Evolutionary conservation across 2,888 invertebrate species (phyloP).

Genomic region (Chydorus sphaericus): DNA sequence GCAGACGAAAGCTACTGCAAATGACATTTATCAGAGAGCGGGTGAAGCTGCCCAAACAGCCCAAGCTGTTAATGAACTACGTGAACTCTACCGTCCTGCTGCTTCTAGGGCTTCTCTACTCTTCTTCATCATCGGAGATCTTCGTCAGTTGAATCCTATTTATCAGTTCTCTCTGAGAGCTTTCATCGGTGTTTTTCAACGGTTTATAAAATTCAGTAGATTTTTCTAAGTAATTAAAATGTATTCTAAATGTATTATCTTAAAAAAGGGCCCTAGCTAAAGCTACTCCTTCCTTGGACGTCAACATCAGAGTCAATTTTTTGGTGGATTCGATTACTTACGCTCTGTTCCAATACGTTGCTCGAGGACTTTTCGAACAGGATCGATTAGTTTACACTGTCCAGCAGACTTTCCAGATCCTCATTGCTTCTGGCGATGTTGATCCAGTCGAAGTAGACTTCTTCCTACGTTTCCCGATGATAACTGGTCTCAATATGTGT

Average conservation of each 20-base stretch:
- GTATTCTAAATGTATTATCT: neutral
- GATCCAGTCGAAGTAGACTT: slow-evolving; percentile 76
- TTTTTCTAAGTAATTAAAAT: neutral
- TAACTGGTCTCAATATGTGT: slow-evolving; percentile 62
- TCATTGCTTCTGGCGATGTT: slow-evolving; percentile 74
- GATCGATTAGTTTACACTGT: slow-evolving; percentile 92
- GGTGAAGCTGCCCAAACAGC: slow-evolving; percentile 85
- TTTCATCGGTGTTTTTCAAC: slow-evolving; percentile 21
- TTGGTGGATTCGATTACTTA: slow-evolving; percentile 88
- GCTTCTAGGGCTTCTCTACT: slow-evolving; percentile 83
- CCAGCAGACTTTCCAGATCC: slow-evolving; percentile 89
- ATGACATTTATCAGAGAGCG: slow-evolving; percentile 86
- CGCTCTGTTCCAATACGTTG: slow-evolving; percentile 88
- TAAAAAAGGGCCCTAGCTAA: slow-evolving; percentile 66
- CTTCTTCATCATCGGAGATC: slow-evolving; percentile 87
- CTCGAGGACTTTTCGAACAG: slow-evolving; percentile 84
- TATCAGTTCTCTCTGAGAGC: slow-evolving; percentile 94
- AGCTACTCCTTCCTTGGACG: slow-evolving; percentile 66
- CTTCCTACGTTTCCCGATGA: slow-evolving; percentile 78
- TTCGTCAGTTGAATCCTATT: slow-evolving; percentile 90
- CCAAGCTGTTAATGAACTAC: slow-evolving; percentile 76
- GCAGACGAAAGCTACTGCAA: slow-evolving; percentile 87
- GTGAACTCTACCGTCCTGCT: slow-evolving; percentile 81
- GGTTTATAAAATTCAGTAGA: slow-evolving; percentile 10
- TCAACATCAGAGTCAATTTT: slow-evolving; percentile 62